Percentiles rank a stretch among this genome's conserved stretches.
Conservation (phyloP, 2,888 invertebrate species). For the Melieria crassipennis region DNA sequence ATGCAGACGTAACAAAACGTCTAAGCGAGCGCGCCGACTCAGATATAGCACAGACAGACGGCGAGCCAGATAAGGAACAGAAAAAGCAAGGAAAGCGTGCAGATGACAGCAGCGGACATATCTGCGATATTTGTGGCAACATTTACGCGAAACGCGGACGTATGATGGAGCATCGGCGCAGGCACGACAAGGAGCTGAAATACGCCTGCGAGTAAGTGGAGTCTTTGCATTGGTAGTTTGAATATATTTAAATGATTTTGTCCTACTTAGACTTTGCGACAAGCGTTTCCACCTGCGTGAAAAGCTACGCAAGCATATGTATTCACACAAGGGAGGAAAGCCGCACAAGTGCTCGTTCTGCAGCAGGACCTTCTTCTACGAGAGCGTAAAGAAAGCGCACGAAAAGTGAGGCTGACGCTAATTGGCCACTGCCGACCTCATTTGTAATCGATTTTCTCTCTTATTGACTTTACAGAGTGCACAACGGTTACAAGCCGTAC, state of each 20-base stretch:
- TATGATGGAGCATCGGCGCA: constrained; percentile 60
- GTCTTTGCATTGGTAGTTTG: background rate
- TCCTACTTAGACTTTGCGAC: constrained; percentile 54
- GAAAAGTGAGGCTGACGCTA: constrained; percentile 52
- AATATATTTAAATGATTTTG: background rate
- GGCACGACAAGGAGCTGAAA: constrained; percentile 54
- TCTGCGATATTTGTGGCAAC: constrained; percentile 62
- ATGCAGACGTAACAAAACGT: too few species aligned
- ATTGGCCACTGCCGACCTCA: background rate
- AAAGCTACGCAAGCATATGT: constrained; percentile 60
- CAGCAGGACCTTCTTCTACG: constrained; percentile 59
- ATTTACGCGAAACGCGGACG: constrained; percentile 59
- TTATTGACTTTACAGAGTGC: constrained; percentile 40
- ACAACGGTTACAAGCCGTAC: constrained; percentile 60
- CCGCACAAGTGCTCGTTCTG: constrained; percentile 60
- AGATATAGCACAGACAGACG: too few species aligned
- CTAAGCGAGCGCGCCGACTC: too few species aligned
- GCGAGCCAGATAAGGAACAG: too few species aligned
- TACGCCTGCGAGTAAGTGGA: constrained; percentile 60
- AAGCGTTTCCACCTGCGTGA: constrained; percentile 58
- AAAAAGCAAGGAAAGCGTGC: background rate
- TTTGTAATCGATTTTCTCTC: background rate
- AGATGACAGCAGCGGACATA: constrained; percentile 44
- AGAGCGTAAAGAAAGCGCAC: constrained; percentile 60
- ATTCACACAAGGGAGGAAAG: constrained; percentile 59